These are phyloP conservation scores for Drosophila yakuba DNA, from an alignment of 1,140 invertebrate species.

Conservation along the genomic window DNA sequence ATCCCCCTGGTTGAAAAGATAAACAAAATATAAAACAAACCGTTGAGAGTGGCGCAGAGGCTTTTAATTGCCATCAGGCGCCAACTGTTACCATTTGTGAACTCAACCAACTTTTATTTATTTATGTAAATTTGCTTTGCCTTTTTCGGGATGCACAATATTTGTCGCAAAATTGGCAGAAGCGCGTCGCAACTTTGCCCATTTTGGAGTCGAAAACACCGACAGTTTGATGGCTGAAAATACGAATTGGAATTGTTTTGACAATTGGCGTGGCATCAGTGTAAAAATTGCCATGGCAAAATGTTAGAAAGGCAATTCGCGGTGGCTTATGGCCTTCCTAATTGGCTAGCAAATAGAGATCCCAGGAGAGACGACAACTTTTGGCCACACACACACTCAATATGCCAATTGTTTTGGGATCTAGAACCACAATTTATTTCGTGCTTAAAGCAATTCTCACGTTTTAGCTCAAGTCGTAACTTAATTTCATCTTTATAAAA, in stretches of 20 bases:
- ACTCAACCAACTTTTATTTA: constrained; percentile 74
- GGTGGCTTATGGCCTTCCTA: constrained; percentile 31
- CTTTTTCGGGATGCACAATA: constrained; percentile 49
- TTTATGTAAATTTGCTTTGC: constrained; percentile 74
- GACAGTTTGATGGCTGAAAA: constrained; percentile 49
- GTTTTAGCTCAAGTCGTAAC: neutral
- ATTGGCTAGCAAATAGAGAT: constrained; percentile 42
- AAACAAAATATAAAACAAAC: constrained; percentile 30
- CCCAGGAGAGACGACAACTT: constrained; percentile 33
- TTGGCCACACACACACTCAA: constrained; percentile 37
- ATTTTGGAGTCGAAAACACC: constrained; percentile 21
- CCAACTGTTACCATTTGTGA: constrained; percentile 69
- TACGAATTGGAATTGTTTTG: constrained; percentile 74
- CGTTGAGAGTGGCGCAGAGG: constrained; percentile 45
- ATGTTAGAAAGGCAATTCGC: constrained; percentile 30
- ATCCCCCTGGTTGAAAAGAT: constrained; percentile 26
- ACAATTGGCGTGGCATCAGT: constrained; percentile 57
- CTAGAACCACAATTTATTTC: constrained; percentile 17
- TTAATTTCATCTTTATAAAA: neutral
- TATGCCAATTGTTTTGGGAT: constrained; percentile 32
- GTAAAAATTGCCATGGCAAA: constrained; percentile 40
- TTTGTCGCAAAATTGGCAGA: constrained; percentile 72
- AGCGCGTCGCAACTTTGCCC: constrained; percentile 42
- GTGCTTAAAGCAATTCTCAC: constrained; percentile 29
- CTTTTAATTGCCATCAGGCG: constrained; percentile 75